Conservation (phyloP, 2,888 invertebrate species). For the Trichopria drosophilae region DNA sequence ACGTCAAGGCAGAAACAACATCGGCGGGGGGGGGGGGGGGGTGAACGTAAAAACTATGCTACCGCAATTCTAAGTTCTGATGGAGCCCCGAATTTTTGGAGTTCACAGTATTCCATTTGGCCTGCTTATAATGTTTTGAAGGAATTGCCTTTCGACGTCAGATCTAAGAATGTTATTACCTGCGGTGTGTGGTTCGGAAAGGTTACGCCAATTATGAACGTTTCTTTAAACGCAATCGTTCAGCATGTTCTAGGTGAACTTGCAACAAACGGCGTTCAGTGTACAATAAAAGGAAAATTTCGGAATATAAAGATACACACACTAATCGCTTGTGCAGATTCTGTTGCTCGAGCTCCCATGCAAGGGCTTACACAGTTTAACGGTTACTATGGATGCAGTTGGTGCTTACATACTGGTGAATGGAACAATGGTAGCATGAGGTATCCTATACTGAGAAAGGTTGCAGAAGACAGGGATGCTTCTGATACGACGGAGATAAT, state of each 20-base stretch:
- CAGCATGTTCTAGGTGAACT: neutral
- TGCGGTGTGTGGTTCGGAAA: constrained; percentile 1
- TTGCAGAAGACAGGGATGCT: neutral
- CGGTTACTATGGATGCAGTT: no score
- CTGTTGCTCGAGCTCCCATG: no score
- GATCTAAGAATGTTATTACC: neutral
- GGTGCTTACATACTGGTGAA: constrained; percentile 2
- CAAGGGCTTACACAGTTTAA: constrained; percentile 1
- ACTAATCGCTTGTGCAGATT: constrained; percentile 6
- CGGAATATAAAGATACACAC: neutral
- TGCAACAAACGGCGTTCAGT: neutral
- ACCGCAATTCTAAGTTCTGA: no score
- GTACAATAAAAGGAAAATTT: constrained; percentile 1
- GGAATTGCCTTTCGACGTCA: constrained; percentile 10
- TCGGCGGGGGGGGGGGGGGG: no score
- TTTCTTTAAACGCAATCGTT: neutral
- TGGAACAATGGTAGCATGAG: constrained; percentile 6
- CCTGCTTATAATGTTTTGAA: constrained; percentile 8
- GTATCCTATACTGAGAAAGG: constrained; percentile 5
- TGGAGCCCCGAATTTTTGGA: no score
- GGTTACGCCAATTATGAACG: neutral
- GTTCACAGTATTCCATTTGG: constrained; percentile 9
- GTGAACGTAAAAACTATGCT: no score
- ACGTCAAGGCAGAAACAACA: no score
- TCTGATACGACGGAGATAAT: no score